Conservation (phyloP, 2,113 vertebrate species). For the Geococcyx californianus region DNA sequence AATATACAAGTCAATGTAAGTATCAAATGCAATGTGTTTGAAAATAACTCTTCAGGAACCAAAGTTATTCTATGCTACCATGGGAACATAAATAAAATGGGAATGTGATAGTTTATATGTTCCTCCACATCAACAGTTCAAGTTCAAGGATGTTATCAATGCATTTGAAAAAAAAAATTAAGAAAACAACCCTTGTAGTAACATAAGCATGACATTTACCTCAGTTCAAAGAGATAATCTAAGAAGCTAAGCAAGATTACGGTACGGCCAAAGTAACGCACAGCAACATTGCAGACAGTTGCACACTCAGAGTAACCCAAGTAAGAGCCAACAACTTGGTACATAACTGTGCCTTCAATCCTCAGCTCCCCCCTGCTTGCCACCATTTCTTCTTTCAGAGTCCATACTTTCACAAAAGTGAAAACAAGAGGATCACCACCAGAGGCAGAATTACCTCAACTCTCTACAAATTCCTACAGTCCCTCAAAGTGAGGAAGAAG, state of each 20-base stretch:
- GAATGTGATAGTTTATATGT: neutral
- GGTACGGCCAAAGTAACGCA: neutral
- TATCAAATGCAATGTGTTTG: neutral
- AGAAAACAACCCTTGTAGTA: neutral
- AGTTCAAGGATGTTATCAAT: neutral
- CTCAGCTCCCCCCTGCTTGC: neutral
- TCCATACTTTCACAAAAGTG: neutral
- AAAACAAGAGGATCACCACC: neutral
- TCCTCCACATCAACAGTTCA: neutral
- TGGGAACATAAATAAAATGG: accelerated
- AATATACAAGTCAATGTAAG: neutral
- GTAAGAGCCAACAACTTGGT: accelerated
- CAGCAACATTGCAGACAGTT: neutral
- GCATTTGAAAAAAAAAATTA: neutral
- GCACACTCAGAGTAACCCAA: neutral
- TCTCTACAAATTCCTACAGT: neutral
- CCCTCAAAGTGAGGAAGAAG: neutral
- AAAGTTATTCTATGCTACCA: neutral
- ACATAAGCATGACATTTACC: neutral
- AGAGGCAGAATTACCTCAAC: neutral
- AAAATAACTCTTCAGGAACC: neutral
- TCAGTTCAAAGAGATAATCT: neutral
- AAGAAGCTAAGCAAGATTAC: neutral
- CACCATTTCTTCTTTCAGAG: neutral
- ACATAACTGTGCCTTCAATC: neutral